A percentile compares a stretch with the other conserved stretches of the same genome.
phyloP scores from a whole-genome alignment of 2,888 invertebrate genomes.

The Drosophila testacea region DNA sequence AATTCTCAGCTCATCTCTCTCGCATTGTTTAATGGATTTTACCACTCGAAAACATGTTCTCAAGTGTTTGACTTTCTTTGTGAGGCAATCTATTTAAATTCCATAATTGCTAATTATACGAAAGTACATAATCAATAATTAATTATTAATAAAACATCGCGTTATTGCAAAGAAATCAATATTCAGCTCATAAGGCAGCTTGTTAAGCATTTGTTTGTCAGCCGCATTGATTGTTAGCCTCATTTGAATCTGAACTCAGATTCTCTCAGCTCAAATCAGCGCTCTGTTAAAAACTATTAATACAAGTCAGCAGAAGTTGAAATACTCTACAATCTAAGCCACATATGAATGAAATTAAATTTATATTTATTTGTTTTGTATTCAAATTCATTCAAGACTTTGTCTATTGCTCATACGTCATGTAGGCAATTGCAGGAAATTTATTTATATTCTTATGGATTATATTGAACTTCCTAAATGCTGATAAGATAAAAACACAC shows the following conservation, averaged over 20 bases:
- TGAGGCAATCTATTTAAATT: slow-evolving; percentile 4
- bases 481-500: neutral
- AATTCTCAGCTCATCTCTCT: slow-evolving; percentile 28
- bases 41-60: slow-evolving; percentile 1
- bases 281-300: slow-evolving; percentile 1
- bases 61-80: slow-evolving; percentile 12
- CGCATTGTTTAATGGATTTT: slow-evolving; percentile 15
- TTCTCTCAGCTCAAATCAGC: slow-evolving; percentile 14
- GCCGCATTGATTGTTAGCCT: neutral
- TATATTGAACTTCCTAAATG: neutral
- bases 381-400: neutral
- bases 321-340: neutral
- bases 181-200: neutral
- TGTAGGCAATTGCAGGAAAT: slow-evolving; percentile 3
- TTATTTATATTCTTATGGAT: neutral
- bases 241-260: neutral
- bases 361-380: no score
- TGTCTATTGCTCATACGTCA: slow-evolving; percentile 8
- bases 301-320: neutral
- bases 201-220: neutral
- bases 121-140: neutral
- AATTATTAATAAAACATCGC: neutral
- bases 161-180: slow-evolving; percentile 3
- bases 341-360: no score
- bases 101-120: neutral